phyloP scores from a whole-genome alignment of 2,888 invertebrate species.

The Cosmorhoe ocellata region DNA sequence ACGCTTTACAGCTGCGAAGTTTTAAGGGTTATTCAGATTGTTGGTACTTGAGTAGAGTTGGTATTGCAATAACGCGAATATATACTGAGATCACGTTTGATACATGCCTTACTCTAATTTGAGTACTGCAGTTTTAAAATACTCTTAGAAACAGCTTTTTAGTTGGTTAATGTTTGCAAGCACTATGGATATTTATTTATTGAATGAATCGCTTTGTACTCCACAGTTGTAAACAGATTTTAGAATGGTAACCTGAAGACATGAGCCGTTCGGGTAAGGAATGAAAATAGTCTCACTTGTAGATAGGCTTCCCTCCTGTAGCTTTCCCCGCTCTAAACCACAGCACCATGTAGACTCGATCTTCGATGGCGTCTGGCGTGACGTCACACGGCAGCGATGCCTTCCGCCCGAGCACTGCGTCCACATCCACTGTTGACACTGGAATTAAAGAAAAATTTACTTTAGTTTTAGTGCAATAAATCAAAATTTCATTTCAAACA shows the following conservation, averaged over 20 bases:
- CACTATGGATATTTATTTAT: no score
- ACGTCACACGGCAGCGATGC: constrained; percentile 95
- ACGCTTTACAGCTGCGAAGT: constrained; percentile 32
- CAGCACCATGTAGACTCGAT: constrained; percentile 94
- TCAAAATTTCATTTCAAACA: no score
- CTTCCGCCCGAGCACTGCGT: constrained; percentile 91
- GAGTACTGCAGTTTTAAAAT: background rate
- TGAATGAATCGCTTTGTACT: no score
- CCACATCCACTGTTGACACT: constrained; percentile 84
- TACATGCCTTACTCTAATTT: background rate
- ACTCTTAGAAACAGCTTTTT: background rate
- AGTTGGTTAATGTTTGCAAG: background rate
- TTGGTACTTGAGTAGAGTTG: constrained; percentile 29
- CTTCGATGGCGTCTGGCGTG: constrained; percentile 90
- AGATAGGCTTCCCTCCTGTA: constrained; percentile 93
- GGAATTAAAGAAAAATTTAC: constrained; percentile 36
- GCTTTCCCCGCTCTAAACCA: constrained; percentile 90
- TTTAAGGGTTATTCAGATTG: constrained; percentile 31
- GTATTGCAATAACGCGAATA: constrained; percentile 23
- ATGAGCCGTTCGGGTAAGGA: no score
- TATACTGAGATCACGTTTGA: constrained; percentile 7
- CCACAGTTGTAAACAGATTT: no score
- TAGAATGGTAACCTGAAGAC: no score
- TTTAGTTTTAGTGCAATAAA: background rate
- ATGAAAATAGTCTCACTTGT: constrained; percentile 84